A percentile compares a stretch with the other conserved stretches of the same genome.
These are phyloP conservation scores for Melanostoma scalare DNA, from an alignment of 2,888 invertebrate genomes.

Conservation along the genomic window DNA sequence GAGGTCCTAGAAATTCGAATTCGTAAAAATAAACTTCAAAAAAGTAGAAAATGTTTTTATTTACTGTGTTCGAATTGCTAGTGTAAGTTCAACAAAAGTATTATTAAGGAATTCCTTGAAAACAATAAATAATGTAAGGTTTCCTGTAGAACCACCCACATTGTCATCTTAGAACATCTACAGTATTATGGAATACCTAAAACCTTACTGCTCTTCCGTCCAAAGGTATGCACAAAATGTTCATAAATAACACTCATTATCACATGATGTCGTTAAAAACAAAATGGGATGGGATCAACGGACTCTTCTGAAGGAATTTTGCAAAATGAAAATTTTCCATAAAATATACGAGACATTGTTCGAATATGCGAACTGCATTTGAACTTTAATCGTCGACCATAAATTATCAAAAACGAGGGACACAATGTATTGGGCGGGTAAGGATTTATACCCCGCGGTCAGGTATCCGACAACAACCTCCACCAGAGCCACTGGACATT, in stretches of 20 bases:
- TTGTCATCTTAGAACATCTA: too few relatives aligned
- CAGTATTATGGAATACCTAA: too few relatives aligned
- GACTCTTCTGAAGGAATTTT: constrained; percentile 2
- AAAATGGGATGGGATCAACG: not conserved
- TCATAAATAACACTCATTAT: constrained; percentile 31
- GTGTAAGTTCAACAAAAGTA: too few relatives aligned
- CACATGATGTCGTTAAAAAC: not conserved
- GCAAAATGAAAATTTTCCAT: constrained; percentile 12
- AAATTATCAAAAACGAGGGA: constrained; percentile 33
- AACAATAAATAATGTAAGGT: too few relatives aligned
- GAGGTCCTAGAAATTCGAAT: too few relatives aligned
- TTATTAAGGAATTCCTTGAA: too few relatives aligned
- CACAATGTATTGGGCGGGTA: not conserved
- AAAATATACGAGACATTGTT: constrained; percentile 16
- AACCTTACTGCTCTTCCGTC: not conserved
- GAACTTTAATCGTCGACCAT: constrained; percentile 36
- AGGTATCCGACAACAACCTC: not conserved
- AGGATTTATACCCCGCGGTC: not conserved
- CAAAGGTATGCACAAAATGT: constrained; percentile 8
- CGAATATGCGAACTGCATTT: constrained; percentile 19
- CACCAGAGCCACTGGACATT: not conserved
- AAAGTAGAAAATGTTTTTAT: too few relatives aligned
- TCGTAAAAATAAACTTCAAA: too few relatives aligned
- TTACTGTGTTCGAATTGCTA: too few relatives aligned
- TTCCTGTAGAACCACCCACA: too few relatives aligned